Evolutionary conservation across 2,888 invertebrate genomes (phyloP), one percentile per base, ranked within the genome.

Genomic region (Smittia aterrima): DNA sequence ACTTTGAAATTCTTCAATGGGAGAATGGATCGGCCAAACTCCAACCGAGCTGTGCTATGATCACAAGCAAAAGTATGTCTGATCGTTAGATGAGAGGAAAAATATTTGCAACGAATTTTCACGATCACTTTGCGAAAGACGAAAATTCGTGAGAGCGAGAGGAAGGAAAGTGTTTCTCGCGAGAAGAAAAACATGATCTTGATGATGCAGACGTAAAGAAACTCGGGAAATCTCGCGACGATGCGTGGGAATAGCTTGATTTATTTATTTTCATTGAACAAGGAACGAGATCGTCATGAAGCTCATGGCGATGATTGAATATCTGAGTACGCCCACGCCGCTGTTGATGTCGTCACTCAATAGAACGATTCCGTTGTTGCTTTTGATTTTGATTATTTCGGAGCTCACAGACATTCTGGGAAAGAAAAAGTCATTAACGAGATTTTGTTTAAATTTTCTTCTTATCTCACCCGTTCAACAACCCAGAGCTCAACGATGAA

Each of bases 121-220:
- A 70, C 70, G 70, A 70, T 70, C 70, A 70, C 40, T 41, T 67
- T 47, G 67, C 66, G 38, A 66, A 67, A 67, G 40, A 67, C n/a
- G 41, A 40, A 67, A 67, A 67, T 32, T n/a, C 40, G 41, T 32
- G n/a, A 67, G 20, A 1, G 22, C 41, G 41, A 7, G 67, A 40
- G 67, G 32, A 38, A 38, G 27, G n/a, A 47, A 47, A n/a, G 47
- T n/a, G 2, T 58, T 20, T 58, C 22, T 18, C 20, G 58, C 9
- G 58, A 58, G 22, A 22, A 58, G 18, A 58, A 7, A 20, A 18
- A 20, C 58, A 58, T 58, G 58, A 58, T 58, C 58, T 7, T 58
- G 22, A 58, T 16, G 47, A 32, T 32, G 32, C 32, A 32, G 32
- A 32, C 32, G 9, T 3, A 47, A 47, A 16, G 16, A 47, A 47